Percentiles rank a stretch among this genome's conserved stretches.
Conservation (phyloP, 2,888 invertebrate species). For the Oeneis ivallda region DNA sequence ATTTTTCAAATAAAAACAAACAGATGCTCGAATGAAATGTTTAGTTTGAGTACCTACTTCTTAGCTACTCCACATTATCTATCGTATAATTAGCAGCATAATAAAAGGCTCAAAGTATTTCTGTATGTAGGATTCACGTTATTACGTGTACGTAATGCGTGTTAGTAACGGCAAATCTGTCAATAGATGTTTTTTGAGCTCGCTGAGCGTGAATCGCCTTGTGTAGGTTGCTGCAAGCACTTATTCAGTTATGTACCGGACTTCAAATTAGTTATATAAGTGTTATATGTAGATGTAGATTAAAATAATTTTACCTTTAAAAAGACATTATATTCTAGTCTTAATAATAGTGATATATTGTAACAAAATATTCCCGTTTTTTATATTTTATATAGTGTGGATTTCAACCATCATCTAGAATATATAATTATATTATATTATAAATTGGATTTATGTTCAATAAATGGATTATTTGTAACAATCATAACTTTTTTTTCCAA, state of each 20-base stretch:
- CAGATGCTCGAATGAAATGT: no score
- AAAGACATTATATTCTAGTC: conserved; percentile 38
- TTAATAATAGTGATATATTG: conserved; percentile 35
- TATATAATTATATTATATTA: conserved; percentile 15
- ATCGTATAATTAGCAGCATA: no score
- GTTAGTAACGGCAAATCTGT: no score
- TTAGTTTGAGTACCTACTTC: no score
- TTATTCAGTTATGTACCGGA: background rate
- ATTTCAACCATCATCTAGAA: conserved; percentile 1
- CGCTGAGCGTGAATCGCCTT: no score
- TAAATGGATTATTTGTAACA: conserved; percentile 10
- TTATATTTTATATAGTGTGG: conserved; percentile 29
- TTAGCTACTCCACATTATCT: no score
- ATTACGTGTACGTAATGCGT: no score
- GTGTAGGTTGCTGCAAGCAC: background rate
- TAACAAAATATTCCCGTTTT: conserved; percentile 34
- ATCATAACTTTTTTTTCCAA: conserved; percentile 16
- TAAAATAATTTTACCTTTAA: conserved; percentile 27
- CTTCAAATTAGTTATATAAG: conserved; percentile 14
- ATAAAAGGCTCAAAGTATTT: no score
- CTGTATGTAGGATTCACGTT: no score
- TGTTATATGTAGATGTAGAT: conserved; percentile 26
- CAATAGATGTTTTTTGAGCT: no score
- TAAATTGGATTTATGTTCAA: conserved; percentile 12
- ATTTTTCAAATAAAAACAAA: no score